Evolutionary conservation across 2,113 vertebrate genomes (phyloP), one percentile per base, ranked within the genome.

Genomic region (Leptobrachium ailaonicum): DNA sequence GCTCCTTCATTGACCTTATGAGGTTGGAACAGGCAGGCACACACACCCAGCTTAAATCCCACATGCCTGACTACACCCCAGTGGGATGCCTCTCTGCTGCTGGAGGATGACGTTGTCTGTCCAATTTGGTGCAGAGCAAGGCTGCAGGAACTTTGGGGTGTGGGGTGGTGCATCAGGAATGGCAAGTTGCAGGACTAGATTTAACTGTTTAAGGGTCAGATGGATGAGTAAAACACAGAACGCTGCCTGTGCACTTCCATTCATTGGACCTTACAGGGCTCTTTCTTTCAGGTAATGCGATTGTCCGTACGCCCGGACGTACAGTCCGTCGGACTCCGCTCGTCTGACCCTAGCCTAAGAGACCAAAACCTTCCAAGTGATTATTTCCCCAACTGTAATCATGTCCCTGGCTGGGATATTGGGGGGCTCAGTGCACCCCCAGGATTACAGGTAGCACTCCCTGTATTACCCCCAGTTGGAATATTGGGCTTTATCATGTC

Each of bases 61-160:
- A 56, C 3, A 44, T 2, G n/a, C 12, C 14, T 70, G 66, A 12
- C 66, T 32, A 43, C 40, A 44, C 66, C 40, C 70, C 70, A 3
- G 70, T 32, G 70, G 2, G 20, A 54, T 41, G 32, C 50, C 50
- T 56, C 70, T 2, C 70, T 41, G 32, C 70, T 72, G 70, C 70
- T 45, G 70, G 47, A 4, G 70, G 47, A 54, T 54, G 45, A 54
- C 45, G 32, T 69, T 78, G 43, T 45, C 76, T 71, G 53, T 53
- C 41, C 54, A 62, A 40, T 69, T 47, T 70, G 54, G 68, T 71
- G 76, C 76, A 78, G 44, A 70, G 76, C 60, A 70, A 70, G 66
- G 75, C 75, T 77, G 75, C 75, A 76, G 75, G 41, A 67, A 77
- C 47, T 67, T 77, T 67, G 66, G 76, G 58, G 42, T 62, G 43